Percentiles rank a stretch among this genome's conserved stretches.
phyloP scores from a whole-genome alignment of 2,797 vertebrate genomes.

The Cottoperca gobio region DNA sequence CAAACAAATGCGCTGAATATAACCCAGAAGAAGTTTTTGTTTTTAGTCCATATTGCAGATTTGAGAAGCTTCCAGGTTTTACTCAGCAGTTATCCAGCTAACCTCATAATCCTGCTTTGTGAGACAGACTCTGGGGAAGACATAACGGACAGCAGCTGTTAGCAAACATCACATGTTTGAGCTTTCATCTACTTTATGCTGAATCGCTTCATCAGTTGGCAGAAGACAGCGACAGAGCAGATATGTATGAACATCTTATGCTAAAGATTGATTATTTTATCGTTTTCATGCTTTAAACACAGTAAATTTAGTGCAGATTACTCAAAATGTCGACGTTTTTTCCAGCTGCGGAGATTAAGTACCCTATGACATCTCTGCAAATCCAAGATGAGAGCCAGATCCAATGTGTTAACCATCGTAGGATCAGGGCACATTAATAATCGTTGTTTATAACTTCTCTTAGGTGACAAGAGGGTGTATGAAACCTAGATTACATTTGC shows the following conservation, averaged over 20 bases:
- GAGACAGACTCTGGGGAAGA: constrained; percentile 6
- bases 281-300: not conserved
- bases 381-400: constrained; percentile 52
- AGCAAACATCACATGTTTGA: constrained; percentile 26
- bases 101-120: constrained; percentile 34
- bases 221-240: not conserved
- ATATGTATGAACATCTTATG: not conserved
- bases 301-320: not conserved
- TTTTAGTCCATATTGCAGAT: constrained; percentile 34
- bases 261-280: constrained; percentile 1
- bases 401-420: constrained; percentile 34
- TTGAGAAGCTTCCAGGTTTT: constrained; percentile 26
- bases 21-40: constrained; percentile 15
- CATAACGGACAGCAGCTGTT: constrained; percentile 18
- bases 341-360: constrained; percentile 20
- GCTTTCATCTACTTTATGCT: constrained; percentile 15
- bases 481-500: constrained; percentile 61
- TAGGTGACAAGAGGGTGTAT: constrained; percentile 45
- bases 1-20: constrained; percentile 9
- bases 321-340: not conserved
- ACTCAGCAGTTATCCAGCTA: constrained; percentile 43
- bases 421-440: constrained; percentile 56
- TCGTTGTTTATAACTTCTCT: constrained; percentile 62
- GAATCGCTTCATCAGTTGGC: constrained; percentile 10
- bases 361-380: constrained; percentile 19